Evolutionary conservation across 2,113 vertebrate species (phyloP).

Genomic region (Eptesicus fuscus): DNA sequence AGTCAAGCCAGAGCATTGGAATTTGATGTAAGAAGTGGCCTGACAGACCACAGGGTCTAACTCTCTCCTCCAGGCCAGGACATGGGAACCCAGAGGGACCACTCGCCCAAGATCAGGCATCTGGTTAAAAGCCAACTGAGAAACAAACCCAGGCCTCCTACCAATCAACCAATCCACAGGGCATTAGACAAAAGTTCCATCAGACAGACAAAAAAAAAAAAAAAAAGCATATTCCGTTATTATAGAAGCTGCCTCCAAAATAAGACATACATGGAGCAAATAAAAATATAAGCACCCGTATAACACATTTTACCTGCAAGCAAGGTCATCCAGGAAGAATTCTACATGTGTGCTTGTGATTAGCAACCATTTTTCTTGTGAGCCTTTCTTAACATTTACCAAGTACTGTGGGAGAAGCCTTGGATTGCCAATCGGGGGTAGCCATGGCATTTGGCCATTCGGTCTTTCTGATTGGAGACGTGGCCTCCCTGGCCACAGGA

Average conservation of each 20-base stretch:
- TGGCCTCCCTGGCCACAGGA: background rate
- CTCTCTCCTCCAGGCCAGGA: background rate
- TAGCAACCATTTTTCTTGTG: background rate
- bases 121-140: background rate
- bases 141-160: background rate
- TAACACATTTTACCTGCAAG: background rate
- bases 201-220: background rate
- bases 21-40: background rate
- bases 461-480: background rate
- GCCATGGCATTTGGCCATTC: background rate
- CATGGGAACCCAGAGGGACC: background rate
- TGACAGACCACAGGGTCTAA: background rate
- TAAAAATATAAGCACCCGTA: background rate
- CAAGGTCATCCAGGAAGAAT: background rate
- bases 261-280: background rate
- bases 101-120: background rate
- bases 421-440: background rate
- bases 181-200: background rate
- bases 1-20: background rate
- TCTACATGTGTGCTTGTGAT: background rate
- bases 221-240: accelerated
- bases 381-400: background rate
- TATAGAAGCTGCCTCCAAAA: background rate
- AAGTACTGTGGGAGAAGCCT: background rate
- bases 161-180: background rate